Evolutionary conservation across 2,888 invertebrate species (phyloP).

Genomic region (Portevinia maculata): DNA sequence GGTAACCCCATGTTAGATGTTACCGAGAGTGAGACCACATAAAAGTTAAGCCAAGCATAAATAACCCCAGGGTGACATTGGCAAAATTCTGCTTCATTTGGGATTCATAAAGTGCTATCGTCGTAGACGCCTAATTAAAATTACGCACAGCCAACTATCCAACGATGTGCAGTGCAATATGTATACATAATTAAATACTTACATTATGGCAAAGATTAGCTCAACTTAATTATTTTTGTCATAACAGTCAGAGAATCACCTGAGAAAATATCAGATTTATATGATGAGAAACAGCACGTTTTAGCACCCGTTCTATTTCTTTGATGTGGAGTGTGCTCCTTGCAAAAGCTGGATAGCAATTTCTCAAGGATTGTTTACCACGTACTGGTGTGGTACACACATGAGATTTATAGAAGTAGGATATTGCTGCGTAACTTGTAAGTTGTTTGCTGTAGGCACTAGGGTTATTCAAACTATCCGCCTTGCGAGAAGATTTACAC

Average conservation of each 20-base stretch:
- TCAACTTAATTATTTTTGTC: constrained; percentile 33
- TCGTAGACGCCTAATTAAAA: constrained; percentile 56
- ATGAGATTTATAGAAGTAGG: too few relatives aligned
- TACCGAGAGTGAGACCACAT: constrained; percentile 1
- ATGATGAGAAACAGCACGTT: constrained; percentile 16
- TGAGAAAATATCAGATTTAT: constrained; percentile 7
- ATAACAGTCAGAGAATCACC: constrained; percentile 21
- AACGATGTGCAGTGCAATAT: background rate
- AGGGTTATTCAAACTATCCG: too few relatives aligned
- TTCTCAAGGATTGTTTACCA: too few relatives aligned
- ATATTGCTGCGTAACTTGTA: too few relatives aligned
- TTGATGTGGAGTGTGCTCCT: too few relatives aligned
- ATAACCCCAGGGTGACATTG: constrained; percentile 46
- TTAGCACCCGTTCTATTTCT: background rate
- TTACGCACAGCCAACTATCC: constrained; percentile 1
- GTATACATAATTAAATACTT: background rate
- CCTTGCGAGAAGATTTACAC: too few relatives aligned
- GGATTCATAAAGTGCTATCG: constrained; percentile 47
- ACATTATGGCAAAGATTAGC: constrained; percentile 25
- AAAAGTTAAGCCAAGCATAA: constrained; percentile 30
- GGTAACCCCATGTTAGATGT: constrained; percentile 11
- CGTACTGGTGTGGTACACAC: too few relatives aligned
- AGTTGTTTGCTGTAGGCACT: too few relatives aligned
- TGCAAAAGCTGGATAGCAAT: too few relatives aligned
- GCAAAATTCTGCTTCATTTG: constrained; percentile 47